Percentiles rank a stretch among this genome's conserved stretches.
These are phyloP conservation scores for Heliconius congener DNA, from an alignment of 1,140 invertebrate species.

Conservation along the genomic window DNA sequence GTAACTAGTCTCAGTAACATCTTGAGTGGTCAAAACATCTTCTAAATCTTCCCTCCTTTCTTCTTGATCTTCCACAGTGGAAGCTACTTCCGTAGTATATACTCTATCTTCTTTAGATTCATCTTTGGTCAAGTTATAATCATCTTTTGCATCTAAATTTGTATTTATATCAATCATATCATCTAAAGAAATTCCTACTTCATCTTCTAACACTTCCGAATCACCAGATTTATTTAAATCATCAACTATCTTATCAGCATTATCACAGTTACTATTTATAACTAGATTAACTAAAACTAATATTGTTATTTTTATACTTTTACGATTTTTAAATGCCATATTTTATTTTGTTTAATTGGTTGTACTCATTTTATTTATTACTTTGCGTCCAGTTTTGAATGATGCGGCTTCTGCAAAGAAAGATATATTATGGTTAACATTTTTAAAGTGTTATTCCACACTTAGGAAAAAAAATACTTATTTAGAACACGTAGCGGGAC, in stretches of 20 bases:
- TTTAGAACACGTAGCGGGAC: too few species aligned
- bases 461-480: too few species aligned
- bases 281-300: slow-evolving; percentile 36
- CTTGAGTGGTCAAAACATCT: slow-evolving; percentile 29
- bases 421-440: neutral
- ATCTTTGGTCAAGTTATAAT: neutral
- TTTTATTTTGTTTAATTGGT: slow-evolving; percentile 17
- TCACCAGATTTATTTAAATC: neutral
- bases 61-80: slow-evolving; percentile 18
- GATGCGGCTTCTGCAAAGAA: neutral
- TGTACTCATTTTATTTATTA: slow-evolving; percentile 21
- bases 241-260: neutral
- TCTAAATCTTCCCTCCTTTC: slow-evolving; percentile 3
- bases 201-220: neutral
- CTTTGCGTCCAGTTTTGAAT: neutral
- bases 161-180: neutral
- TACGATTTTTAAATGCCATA: slow-evolving; percentile 29
- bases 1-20: slow-evolving; percentile 40
- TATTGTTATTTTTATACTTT: slow-evolving; percentile 27
- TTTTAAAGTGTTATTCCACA: neutral
- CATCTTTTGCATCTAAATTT: slow-evolving; percentile 3
- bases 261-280: slow-evolving; percentile 27
- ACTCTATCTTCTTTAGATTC: slow-evolving; percentile 5
- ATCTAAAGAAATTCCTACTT: neutral
- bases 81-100: neutral